Evolutionary conservation across 2,797 vertebrate genomes (phyloP), one percentile per base, ranked within the genome.

Genomic region (Buphagus erythrorhynchus): DNA sequence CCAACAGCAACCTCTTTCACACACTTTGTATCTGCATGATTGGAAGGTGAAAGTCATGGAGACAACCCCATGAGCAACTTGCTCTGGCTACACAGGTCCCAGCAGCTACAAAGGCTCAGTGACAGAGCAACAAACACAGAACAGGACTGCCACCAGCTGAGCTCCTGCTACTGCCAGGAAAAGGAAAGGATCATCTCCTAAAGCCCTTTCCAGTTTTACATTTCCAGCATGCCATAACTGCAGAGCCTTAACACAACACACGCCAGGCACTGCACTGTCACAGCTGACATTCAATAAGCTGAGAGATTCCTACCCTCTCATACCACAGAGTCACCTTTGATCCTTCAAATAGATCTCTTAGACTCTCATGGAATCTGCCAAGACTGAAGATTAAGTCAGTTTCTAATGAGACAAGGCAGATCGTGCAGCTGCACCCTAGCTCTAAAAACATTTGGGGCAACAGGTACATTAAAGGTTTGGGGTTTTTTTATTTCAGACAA

Each of bases 391-490:
- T 43, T 54, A 86, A 86, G 62, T 7, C 49, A 43, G 61, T 33
- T 85, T 40, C 72, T 88, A 88, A 62, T 0, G 1, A 61, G 18
- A 78, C 31, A 69, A 81, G 36, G 62, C 11, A 90, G 66, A 90
- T 13, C 0, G 0, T n/a, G 62, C 28, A 80, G 17, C 45, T 31
- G 24, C 22, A 57, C 0, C 0, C 16, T 67, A 65, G 33, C 19
- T 79, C 36, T n/a, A 40, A 72, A 94, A 88, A 26, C 4, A 79
- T 54, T 19, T 69, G 36, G 28, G 40, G 26, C 11, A 86, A 77
- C 35, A 88, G 21, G 7, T 48, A 54, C 28, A 38, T 8, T 10
- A 74, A 83, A 45, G 18, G 10, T 45, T 68, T 40, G 13, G 29
- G 10, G 0, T 1, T 59, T 49, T 49, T 55, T 61, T 16, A 55